These are phyloP conservation scores for Arrhopalites spinosus DNA, from an alignment of 2,888 invertebrate genomes.

Conservation along the genomic window DNA sequence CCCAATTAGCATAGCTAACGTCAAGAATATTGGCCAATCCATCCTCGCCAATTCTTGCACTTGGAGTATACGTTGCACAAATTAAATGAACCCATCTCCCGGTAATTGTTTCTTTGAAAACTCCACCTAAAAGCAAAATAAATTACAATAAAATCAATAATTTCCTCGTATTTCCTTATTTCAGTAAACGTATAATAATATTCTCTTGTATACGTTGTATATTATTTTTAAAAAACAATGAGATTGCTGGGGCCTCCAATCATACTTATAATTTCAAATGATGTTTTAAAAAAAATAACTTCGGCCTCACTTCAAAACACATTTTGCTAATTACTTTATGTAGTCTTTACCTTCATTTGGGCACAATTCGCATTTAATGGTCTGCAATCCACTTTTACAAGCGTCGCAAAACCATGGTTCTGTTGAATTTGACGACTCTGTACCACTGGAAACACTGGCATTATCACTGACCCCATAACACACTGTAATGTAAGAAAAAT, in stretches of 20 bases:
- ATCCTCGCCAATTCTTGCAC: constrained; percentile 93
- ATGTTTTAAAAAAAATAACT: not conserved
- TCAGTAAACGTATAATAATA: no score
- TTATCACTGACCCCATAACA: constrained; percentile 95
- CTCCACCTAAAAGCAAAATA: constrained; percentile 68
- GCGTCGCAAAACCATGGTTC: constrained; percentile 99
- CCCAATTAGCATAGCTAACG: constrained; percentile 97
- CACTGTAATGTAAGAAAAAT: constrained; percentile 61
- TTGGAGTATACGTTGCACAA: constrained; percentile 96
- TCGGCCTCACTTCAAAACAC: no score
- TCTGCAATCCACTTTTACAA: constrained; percentile 85
- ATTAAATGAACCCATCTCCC: constrained; percentile 98
- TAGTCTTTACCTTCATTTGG: constrained; percentile 85
- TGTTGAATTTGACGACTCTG: constrained; percentile 91
- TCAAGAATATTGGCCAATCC: constrained; percentile 92
- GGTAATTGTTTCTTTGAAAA: constrained; percentile 94
- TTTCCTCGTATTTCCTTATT: not conserved
- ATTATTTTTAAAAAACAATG: constrained; percentile 1
- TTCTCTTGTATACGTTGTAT: not conserved
- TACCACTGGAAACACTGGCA: constrained; percentile 82
- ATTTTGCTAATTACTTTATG: not conserved
- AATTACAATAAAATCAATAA: not conserved
- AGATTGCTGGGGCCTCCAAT: no score
- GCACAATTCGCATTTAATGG: constrained; percentile 93
- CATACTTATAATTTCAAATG: not conserved